Base-by-base conservation (phyloP, 2,888 invertebrate species). In the Gasteruption jaculator region DNA sequence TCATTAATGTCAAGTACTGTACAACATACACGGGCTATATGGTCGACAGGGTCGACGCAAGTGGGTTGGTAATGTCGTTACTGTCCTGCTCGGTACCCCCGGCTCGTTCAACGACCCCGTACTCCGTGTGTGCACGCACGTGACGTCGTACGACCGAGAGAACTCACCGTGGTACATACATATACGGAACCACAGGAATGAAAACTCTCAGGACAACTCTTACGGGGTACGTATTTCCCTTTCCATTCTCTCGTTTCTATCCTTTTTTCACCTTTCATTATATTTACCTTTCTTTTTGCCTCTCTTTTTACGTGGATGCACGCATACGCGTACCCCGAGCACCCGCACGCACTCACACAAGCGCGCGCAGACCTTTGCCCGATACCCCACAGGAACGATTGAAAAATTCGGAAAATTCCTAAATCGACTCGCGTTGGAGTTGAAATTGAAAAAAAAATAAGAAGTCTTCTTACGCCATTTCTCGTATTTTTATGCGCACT, bases 101-200 rank as follows among this genome's bases (percentile, higher is more conserved):
- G 57, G 59, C 56, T 54, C 64, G 64, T 64, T 64, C 64, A 64
- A 62, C 60, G 64, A 64, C 64, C 64, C 61, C 57, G 58, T 42
- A 37, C 16, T 22, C 33, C 36, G 2, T 12, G 15, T 48, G 35
- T 42, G 48, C 29, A 56, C 39, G 18, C 29, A 35, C 41, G 26
- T 25, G 27, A 38, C 46, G 36, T 33, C 33, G 21, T 12, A 12
- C 14, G 8, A 33, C n/a, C n/a, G n/a, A n/a, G n/a, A 33, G 16
- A 5, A 11, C 18, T 14, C 15, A 21, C 21, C 14, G 19, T 33
- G 21, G 21, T 33, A 22, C 21, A 33, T 22, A 22, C 15, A 22
- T 22, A 21, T 33, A 33, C 34, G 33, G 40, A 39, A 35, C 35
- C 11, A 24, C 34, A 42, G 24, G 34, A 33, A 37, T 16, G 34